A percentile compares a stretch with the other conserved stretches of the same genome.
Conservation (phyloP, 2,888 invertebrate species). For the Papilio demoleus region DNA sequence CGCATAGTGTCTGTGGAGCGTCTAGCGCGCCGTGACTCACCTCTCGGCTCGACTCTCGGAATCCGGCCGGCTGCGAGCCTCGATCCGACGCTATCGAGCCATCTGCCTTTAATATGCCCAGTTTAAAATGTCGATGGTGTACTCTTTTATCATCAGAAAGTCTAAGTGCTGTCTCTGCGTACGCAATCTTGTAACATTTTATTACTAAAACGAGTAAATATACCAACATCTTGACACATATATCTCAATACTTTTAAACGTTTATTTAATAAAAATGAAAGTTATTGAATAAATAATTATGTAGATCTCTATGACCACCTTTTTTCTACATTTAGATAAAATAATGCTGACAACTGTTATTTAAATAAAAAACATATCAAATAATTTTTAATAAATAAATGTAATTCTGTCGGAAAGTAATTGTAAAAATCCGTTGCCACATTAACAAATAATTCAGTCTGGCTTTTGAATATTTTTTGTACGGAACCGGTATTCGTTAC, state of each 20-base stretch:
- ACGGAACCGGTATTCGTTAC: slow-evolving; percentile 16
- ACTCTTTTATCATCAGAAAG: slow-evolving; percentile 23
- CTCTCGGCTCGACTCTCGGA: slow-evolving; percentile 48
- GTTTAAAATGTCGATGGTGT: slow-evolving; percentile 30
- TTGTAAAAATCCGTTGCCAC: slow-evolving; percentile 10
- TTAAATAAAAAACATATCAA: neutral
- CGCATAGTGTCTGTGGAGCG: slow-evolving; percentile 71
- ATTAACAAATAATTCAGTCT: slow-evolving; percentile 14
- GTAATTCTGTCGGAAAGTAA: slow-evolving; percentile 2
- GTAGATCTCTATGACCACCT: neutral
- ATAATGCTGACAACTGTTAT: neutral
- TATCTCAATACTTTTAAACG: neutral
- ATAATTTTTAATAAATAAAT: neutral
- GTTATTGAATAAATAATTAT: neutral
- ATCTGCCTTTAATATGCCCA: slow-evolving; percentile 31
- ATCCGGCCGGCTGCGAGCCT: slow-evolving; percentile 54
- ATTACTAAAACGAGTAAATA: neutral
- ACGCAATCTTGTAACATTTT: slow-evolving; percentile 4
- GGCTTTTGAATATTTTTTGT: slow-evolving; percentile 19
- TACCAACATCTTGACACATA: slow-evolving; percentile 9
- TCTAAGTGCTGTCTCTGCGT: slow-evolving; percentile 12
- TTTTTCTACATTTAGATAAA: neutral
- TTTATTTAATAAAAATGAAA: neutral
- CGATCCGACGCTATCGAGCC: slow-evolving; percentile 28
- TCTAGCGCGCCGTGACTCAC: slow-evolving; percentile 70